Evolutionary conservation across 2,888 invertebrate species (phyloP).

Genomic region (Brassicogethes aeneus): DNA sequence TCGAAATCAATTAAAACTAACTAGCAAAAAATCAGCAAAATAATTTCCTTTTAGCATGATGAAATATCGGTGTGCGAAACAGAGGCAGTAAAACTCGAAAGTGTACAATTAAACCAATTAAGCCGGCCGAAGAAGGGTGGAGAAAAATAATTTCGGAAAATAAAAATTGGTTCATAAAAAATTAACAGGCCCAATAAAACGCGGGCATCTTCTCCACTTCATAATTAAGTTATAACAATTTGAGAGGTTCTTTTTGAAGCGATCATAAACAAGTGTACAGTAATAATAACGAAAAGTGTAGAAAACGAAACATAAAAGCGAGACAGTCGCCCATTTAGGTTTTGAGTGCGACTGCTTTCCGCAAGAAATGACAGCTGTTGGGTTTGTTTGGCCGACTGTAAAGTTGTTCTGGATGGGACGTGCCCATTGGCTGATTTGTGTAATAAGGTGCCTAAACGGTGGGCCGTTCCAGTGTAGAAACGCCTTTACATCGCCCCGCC

Average conservation of each 20-base stretch:
- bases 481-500: slow-evolving; percentile 9
- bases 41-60: too few species aligned
- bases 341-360: slow-evolving; percentile 1
- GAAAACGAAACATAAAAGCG: slow-evolving; percentile 34
- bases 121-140: neutral
- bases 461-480: slow-evolving; percentile 6
- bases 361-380: slow-evolving; percentile 2
- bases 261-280: slow-evolving; percentile 39
- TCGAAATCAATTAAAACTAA: too few species aligned
- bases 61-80: neutral
- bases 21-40: too few species aligned
- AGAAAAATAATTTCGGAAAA: neutral
- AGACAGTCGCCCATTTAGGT: slow-evolving; percentile 20
- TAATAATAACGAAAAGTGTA: slow-evolving; percentile 37
- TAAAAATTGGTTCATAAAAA: neutral
- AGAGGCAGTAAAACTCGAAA: neutral
- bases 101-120: neutral
- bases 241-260: slow-evolving; percentile 35
- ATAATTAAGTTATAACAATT: slow-evolving; percentile 41
- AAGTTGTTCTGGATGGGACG: slow-evolving; percentile 15
- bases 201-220: slow-evolving; percentile 16
- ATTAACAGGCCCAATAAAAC: neutral
- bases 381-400: slow-evolving; percentile 17
- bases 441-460: slow-evolving; percentile 24
- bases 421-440: slow-evolving; percentile 22